Evolutionary conservation across 2,888 invertebrate species (phyloP), one percentile per base, ranked within the genome.

Genomic region (Macrophya alboannulata): DNA sequence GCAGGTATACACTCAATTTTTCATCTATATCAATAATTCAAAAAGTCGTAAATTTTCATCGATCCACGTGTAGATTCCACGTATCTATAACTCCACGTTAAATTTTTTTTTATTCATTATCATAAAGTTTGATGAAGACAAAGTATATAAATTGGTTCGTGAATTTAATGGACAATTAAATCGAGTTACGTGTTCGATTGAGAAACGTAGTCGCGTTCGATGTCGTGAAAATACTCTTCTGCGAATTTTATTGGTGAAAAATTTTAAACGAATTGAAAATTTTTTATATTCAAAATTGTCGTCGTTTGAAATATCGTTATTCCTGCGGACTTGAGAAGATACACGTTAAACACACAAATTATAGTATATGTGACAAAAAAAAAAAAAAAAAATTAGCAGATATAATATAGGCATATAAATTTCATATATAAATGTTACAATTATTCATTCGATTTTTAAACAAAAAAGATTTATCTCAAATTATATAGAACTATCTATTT

Each of bases 401-500:
- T 55, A 8, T 55, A 6, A 4, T 31, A 31, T 31, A 31, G 31
- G 31, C 31, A 55, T 4, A 62, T 62, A 62, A 62, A 62, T 0
- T 21, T 25, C 25, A 12, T 62, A 25, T 25, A 12, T 62, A 62
- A 62, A 62, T 62, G 12, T 25, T 12, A 62, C 25, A 12, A 62
- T 25, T 25, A 62, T 25, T 25, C 4, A 62, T 62, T 25, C n/a
- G 3, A 62, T 4, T 25, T 25, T 62, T 62, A 25, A 62, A 62
- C 12, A 1, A 62, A 25, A 25, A 62, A 62, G 31, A 62, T 21
- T 62, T 62, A 62, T 4, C 62, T 21, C 25, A 62, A 62, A 62
- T 62, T 62, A 62, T 62, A 62, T 62, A 62, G 25, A n/a, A 55
- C 55, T 55, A 55, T n/a, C 55, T 17, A 55, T 55, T 55, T n/a